Percentiles rank a stretch among this genome's conserved stretches.
phyloP scores from a whole-genome alignment of 2,888 invertebrate genomes.

The Automeris io region DNA sequence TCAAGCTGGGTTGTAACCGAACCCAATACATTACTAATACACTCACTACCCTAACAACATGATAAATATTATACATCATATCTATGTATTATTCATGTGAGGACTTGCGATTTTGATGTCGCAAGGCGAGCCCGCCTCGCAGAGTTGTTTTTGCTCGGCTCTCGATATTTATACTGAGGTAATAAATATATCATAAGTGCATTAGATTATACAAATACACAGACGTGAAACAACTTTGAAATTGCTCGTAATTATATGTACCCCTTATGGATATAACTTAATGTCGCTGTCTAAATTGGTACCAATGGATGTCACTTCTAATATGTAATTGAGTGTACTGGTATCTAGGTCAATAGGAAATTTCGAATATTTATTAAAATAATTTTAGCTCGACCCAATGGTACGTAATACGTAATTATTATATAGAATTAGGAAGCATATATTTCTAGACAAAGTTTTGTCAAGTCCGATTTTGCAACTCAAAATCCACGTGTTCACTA shows the following conservation, averaged over 20 bases:
- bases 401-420: no score
- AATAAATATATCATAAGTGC: slow-evolving; percentile 47
- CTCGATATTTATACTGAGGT: slow-evolving; percentile 39
- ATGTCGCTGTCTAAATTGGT: neutral
- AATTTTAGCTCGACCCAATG: no score
- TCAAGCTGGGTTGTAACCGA: slow-evolving; percentile 17
- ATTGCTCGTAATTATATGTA: slow-evolving; percentile 3
- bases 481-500: no score
- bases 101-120: slow-evolving; percentile 59
- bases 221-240: slow-evolving; percentile 8
- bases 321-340: neutral
- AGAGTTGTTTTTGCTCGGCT: slow-evolving; percentile 41
- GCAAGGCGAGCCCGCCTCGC: slow-evolving; percentile 33
- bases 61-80: slow-evolving; percentile 60
- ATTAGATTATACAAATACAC: slow-evolving; percentile 11
- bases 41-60: slow-evolving; percentile 33
- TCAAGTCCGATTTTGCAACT: no score
- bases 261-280: slow-evolving; percentile 2
- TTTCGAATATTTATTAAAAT: no score
- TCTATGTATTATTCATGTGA: slow-evolving; percentile 63
- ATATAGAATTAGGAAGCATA: no score
- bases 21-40: slow-evolving; percentile 31
- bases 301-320: neutral
- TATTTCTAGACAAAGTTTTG: no score
- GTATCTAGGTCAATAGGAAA: slow-evolving; percentile 1